Percentiles rank a stretch among this genome's conserved stretches.
These are phyloP conservation scores for Ageneiosus marmoratus DNA, from an alignment of 2,113 vertebrate species.

Conservation along the genomic window DNA sequence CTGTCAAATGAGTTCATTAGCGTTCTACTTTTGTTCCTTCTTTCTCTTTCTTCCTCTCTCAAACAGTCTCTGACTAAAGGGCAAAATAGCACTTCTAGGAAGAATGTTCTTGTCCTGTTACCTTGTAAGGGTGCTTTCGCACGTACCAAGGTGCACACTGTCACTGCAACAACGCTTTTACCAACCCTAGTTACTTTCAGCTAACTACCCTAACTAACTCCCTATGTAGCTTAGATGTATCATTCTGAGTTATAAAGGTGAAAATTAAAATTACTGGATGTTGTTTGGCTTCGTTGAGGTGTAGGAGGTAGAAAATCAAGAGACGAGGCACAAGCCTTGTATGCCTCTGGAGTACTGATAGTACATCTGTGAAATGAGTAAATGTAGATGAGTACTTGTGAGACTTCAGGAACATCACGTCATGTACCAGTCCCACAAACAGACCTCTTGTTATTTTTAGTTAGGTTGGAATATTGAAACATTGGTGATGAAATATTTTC, in stretches of 20 bases:
- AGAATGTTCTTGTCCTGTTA: neutral
- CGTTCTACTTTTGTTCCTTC: conserved; percentile 52
- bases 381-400: neutral
- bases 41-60: conserved; percentile 47
- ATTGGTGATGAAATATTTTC: neutral
- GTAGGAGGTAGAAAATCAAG: neutral
- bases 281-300: neutral
- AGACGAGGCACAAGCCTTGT: neutral
- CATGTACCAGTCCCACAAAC: neutral
- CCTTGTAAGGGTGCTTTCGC: neutral
- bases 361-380: neutral
- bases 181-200: neutral
- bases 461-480: neutral
- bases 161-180: neutral
- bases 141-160: neutral
- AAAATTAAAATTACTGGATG: neutral
- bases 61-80: neutral
- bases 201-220: neutral
- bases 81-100: neutral
- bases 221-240: neutral
- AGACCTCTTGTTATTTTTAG: neutral
- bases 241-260: neutral
- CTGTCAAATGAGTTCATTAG: conserved; percentile 71
- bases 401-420: neutral
- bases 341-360: neutral